Conservation (phyloP, 2,113 vertebrate genomes). For the Acrocephalus kingi region DNA sequence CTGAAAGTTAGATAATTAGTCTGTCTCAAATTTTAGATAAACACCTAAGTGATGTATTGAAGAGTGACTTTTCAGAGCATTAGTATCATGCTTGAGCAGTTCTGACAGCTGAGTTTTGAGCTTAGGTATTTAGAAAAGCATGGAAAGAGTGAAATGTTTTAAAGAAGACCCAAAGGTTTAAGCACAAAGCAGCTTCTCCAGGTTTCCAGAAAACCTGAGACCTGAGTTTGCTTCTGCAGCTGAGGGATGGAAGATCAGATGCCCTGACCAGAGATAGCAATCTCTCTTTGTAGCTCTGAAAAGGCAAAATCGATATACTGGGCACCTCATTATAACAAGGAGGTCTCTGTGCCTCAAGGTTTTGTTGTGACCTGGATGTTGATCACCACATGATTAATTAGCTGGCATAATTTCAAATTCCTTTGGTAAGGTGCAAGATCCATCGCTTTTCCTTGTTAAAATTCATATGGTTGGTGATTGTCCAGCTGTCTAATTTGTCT, state of each 20-base stretch:
- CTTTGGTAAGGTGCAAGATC: not conserved
- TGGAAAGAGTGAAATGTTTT: not conserved
- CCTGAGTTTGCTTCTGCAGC: not conserved
- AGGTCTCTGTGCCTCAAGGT: not conserved
- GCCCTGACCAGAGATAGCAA: not conserved
- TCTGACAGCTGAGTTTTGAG: not conserved
- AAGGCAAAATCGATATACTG: not conserved
- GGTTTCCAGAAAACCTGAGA: not conserved
- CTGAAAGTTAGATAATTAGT: not conserved
- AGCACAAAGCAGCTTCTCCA: not conserved
- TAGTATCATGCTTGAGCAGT: not conserved
- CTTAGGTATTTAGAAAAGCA: not conserved
- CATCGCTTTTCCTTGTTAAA: not conserved
- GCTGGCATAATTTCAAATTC: not conserved
- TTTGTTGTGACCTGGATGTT: not conserved
- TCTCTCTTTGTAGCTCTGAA: not conserved
- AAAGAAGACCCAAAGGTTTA: not conserved
- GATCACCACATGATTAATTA: not conserved
- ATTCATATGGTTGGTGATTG: not conserved
- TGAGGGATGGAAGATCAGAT: not conserved
- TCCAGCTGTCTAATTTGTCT: not conserved
- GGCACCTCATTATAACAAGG: not conserved
- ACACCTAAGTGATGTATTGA: not conserved
- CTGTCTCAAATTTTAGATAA: constrained; percentile 24
- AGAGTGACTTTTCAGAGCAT: not conserved